These are phyloP conservation scores for Ligdia adustata DNA, from an alignment of 2,888 invertebrate species.

Conservation along the genomic window DNA sequence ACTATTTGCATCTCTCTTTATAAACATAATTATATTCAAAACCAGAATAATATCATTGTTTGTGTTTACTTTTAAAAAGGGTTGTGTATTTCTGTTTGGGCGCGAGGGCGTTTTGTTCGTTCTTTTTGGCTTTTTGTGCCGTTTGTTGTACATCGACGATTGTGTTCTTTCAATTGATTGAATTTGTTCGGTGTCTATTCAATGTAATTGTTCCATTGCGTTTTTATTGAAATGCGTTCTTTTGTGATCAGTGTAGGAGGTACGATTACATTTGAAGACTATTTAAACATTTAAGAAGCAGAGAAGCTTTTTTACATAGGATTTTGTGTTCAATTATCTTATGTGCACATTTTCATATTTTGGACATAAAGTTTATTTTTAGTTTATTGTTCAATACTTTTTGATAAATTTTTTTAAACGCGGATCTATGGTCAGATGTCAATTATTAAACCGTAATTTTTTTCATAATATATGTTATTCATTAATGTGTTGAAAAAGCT, in stretches of 20 bases:
- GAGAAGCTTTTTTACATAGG: too few relatives aligned
- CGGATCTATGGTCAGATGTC: too few relatives aligned
- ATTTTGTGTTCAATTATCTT: too few relatives aligned
- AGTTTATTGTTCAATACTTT: too few relatives aligned
- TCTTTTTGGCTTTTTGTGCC: slow-evolving; percentile 50
- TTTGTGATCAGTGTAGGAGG: slow-evolving; percentile 31
- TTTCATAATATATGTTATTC: too few relatives aligned
- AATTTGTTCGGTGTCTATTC: slow-evolving; percentile 49
- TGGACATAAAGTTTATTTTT: too few relatives aligned
- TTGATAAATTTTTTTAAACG: too few relatives aligned
- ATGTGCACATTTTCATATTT: too few relatives aligned
- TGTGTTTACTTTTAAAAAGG: slow-evolving; percentile 63
- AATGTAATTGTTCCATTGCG: slow-evolving; percentile 46
- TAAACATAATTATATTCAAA: slow-evolving; percentile 64
- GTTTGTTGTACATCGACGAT: slow-evolving; percentile 55
- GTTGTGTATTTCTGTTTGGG: slow-evolving; percentile 41
- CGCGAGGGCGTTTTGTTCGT: slow-evolving; percentile 45
- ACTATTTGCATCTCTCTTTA: slow-evolving; percentile 50
- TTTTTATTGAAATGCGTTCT: slow-evolving; percentile 28
- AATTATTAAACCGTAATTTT: too few relatives aligned
- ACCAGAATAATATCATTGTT: slow-evolving; percentile 74
- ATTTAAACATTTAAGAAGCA: too few relatives aligned
- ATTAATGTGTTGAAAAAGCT: too few relatives aligned
- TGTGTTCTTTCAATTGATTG: slow-evolving; percentile 54
- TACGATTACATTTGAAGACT: slow-evolving; percentile 47